Evolutionary conservation across 2,113 vertebrate species (phyloP), one percentile per base, ranked within the genome.

Genomic region (Jaculus jaculus): DNA sequence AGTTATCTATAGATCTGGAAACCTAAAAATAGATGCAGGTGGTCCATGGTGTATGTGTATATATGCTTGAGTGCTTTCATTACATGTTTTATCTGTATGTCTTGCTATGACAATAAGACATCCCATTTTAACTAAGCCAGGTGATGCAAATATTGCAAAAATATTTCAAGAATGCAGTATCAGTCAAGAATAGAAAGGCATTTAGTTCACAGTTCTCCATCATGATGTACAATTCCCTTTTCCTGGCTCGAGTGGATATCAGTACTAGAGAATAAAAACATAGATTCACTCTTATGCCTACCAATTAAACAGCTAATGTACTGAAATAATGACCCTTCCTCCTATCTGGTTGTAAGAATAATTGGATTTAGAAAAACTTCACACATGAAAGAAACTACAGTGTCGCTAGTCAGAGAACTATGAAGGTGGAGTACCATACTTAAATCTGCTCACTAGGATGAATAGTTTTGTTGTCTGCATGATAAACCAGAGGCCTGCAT

Each of bases 321-420:
- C 71, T 85, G 87, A 96, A 95, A 96, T 97, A 61, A 58, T 75
- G 94, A 95, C 92, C 89, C 82, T 93, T 77, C 87, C 84, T 97
- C 73, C 74, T 90, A 87, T 60, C 88, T 80, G 51, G 74, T 91
- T 88, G 87, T 92, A 90, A 94, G 90, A 93, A 93, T 92, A 97
- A 96, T 96, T 96, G 83, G 85, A 85, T 95, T 97, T 92, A 90
- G 71, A 95, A 93, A 92, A 84, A 81, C 73, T 96, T 96, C 60
- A 78, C 79, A 51, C 89, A 24, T 95, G 91, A 95, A 39, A 94
- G 93, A 91, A 96, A 95, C 80, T 93, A 87, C 54, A 34, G 60
- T 78, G 94, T 95, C 92, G 96, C 79, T 83, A 93, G 86, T 84
- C 89, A 68, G 42, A 92, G 75, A 5, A 5, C 92, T 94, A 68